A percentile compares a stretch with the other conserved stretches of the same genome.
phyloP scores from a whole-genome alignment of 1,140 invertebrate genomes.

The Planococcus citri region DNA sequence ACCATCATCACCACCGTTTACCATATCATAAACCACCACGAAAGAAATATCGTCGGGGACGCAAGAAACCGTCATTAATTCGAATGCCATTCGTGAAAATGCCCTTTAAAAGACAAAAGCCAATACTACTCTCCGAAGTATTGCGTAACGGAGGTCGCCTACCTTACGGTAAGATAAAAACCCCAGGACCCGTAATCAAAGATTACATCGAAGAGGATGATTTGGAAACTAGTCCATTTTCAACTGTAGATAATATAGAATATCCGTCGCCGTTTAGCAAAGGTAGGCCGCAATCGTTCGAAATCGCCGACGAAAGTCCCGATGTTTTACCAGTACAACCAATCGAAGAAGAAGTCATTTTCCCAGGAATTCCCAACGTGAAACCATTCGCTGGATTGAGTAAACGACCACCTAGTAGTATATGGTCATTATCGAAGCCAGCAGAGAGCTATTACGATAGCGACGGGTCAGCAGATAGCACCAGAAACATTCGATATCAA shows the following conservation, averaged over 20 bases:
- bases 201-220: slow-evolving; percentile 10
- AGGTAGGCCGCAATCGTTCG: not conserved
- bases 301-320: not conserved
- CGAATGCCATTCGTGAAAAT: not conserved
- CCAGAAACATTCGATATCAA: not conserved
- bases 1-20: not conserved
- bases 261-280: not conserved
- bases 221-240: not conserved
- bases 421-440: not conserved
- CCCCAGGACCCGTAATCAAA: not conserved
- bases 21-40: not conserved
- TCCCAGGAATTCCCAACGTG: not conserved
- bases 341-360: not conserved
- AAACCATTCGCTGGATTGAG: not conserved
- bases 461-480: not conserved
- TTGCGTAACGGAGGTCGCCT: not conserved
- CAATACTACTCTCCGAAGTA: slow-evolving; percentile 2
- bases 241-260: not conserved
- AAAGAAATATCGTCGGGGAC: not conserved
- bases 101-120: not conserved
- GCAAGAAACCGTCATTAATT: not conserved
- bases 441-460: not conserved
- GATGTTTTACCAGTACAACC: not conserved
- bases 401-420: not conserved
- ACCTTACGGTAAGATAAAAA: not conserved